Base-by-base conservation (phyloP, 2,888 invertebrate species). In the Cerceris rybyensis region DNA sequence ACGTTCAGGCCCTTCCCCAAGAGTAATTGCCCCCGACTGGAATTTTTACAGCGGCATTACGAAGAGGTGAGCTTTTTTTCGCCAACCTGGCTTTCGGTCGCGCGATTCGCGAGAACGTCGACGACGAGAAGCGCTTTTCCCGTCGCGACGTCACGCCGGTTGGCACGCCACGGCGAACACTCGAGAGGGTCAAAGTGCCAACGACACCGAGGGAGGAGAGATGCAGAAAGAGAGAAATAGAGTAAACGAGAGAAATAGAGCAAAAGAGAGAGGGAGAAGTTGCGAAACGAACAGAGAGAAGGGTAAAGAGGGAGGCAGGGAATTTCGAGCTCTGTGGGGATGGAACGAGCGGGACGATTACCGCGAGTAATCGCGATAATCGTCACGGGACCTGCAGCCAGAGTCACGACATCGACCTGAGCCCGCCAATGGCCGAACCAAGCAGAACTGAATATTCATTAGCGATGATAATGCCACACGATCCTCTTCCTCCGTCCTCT, bases 371-470 rank as follows among this genome's bases (percentile, higher is more conserved):
- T 85, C 80, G 77, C 66, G 85, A 84, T 86, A 86, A 85, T 86
- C 84, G 76, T 85, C 82, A 82, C 80, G 77, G 79, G 78, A 85
- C 81, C 76, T 78, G 75, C 72, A 74, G 72, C 72, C 42, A 75
- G 75, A 87, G 86, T 87, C 88, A 84, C 88, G 88, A 87, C 87
- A 87, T 78, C 84, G 82, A 75, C 81, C 80, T 80, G 79, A 75
- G 76, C 72, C 81, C 84, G 81, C 78, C 87, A 83, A 85, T 88
- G 84, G 83, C 77, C 86, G 86, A 87, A 85, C 83, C 86, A 82
- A 78, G 83, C 88, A 84, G 86, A 88, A 88, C 88, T 90, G 90
- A 90, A 90, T 90, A 90, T 90, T 90, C 90, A 89, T 89, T 88
- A 88, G 88, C 77, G 83, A 88, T 86, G 88, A 89, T 88, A 88